phyloP scores from a whole-genome alignment of 2,113 vertebrate species.

The Eleginops maclovinus region DNA sequence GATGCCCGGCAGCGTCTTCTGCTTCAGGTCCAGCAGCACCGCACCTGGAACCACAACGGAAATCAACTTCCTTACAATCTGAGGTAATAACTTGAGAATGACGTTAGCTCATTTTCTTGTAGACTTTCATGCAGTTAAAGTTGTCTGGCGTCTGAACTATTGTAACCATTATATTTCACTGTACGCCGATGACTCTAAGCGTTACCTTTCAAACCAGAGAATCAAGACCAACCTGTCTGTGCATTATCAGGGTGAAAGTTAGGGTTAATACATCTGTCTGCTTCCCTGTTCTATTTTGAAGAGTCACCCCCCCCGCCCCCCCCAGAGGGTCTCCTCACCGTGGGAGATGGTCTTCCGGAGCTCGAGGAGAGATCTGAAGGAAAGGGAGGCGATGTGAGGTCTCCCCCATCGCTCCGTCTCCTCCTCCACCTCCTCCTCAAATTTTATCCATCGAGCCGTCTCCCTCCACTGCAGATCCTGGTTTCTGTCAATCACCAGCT shows the following conservation, averaged over 20 bases:
- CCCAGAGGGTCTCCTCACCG: constrained; percentile 78
- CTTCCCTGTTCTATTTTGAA: too few species aligned
- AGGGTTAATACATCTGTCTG: too few species aligned
- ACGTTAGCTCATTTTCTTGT: too few species aligned
- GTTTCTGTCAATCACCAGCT: constrained; percentile 96
- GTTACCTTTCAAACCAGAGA: too few species aligned
- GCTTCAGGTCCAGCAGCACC: constrained; percentile 94
- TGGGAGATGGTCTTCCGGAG: constrained; percentile 93
- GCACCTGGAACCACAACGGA: constrained; percentile 87
- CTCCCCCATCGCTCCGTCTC: constrained; percentile 99
- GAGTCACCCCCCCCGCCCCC: too few species aligned
- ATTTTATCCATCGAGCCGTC: constrained; percentile 99
- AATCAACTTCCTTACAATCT: too few species aligned
- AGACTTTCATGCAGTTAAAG: too few species aligned
- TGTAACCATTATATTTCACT: too few species aligned
- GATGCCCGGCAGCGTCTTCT: constrained; percentile 94
- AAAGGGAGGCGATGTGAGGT: constrained; percentile 95
- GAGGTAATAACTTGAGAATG: not conserved
- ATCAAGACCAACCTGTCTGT: too few species aligned
- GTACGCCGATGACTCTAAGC: too few species aligned
- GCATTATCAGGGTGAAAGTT: too few species aligned
- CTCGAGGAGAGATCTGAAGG: constrained; percentile 95
- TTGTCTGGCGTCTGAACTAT: too few species aligned
- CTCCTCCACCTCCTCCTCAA: constrained; percentile 97
- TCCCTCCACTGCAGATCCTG: constrained; percentile 99